A percentile compares a stretch with the other conserved stretches of the same genome.
Evolutionary conservation across 1,140 invertebrate genomes (phyloP).

Genomic region (Scaptomyza hsui): DNA sequence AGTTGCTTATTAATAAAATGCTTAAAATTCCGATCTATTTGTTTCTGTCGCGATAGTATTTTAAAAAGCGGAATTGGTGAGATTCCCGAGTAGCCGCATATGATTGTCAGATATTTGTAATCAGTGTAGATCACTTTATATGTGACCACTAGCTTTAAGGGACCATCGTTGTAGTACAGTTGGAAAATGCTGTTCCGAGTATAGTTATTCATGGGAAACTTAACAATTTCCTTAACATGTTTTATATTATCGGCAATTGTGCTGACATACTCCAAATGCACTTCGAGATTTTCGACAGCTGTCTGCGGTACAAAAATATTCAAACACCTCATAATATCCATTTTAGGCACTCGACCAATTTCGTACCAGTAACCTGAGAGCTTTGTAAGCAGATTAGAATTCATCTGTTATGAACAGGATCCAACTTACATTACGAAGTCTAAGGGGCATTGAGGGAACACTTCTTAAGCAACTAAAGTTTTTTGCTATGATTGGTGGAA

Average conservation of each 20-base stretch:
- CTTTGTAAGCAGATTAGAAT: slow-evolving; percentile 10
- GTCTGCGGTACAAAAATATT: slow-evolving; percentile 40
- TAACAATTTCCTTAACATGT: slow-evolving; percentile 10
- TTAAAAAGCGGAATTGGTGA: slow-evolving; percentile 52
- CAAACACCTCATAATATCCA: slow-evolving; percentile 36
- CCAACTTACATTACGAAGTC: neutral
- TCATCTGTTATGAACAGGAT: neutral
- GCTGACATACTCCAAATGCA: slow-evolving; percentile 43
- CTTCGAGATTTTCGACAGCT: neutral
- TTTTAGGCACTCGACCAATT: slow-evolving; percentile 34
- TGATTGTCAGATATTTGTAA: neutral
- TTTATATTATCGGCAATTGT: slow-evolving; percentile 5
- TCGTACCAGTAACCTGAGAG: slow-evolving; percentile 57
- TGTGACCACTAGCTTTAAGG: neutral
- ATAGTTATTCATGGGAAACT: slow-evolving; percentile 34
- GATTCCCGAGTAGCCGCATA: slow-evolving; percentile 45
- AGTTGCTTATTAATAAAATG: neutral
- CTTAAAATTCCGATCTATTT: neutral
- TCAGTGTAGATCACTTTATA: slow-evolving; percentile 43
- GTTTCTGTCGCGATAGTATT: slow-evolving; percentile 32
- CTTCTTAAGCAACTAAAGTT: neutral
- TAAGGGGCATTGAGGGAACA: neutral
- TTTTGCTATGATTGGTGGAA: neutral
- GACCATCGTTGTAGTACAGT: slow-evolving; percentile 1
- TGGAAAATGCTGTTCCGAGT: slow-evolving; percentile 39